Conservation (phyloP, 2,113 vertebrate genomes). For the Colius striatus region DNA sequence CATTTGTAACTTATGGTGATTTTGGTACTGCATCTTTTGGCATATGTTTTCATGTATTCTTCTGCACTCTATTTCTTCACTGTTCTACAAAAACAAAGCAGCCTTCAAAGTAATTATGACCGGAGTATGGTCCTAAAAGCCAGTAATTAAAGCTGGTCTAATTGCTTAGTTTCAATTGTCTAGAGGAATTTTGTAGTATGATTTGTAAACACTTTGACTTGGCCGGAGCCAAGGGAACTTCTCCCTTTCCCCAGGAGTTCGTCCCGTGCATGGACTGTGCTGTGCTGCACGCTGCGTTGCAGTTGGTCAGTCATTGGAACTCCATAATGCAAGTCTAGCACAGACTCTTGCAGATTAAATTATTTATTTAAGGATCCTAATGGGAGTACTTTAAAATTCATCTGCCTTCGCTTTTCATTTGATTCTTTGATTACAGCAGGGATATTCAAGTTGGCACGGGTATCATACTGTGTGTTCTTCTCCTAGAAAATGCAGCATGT, state of each 20-base stretch:
- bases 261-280: background rate
- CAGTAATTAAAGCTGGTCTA: constrained; percentile 34
- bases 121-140: background rate
- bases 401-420: background rate
- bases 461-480: background rate
- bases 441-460: background rate
- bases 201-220: constrained; percentile 42
- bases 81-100: background rate
- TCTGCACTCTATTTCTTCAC: background rate
- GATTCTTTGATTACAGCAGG: background rate
- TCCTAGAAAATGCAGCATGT: background rate
- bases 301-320: background rate
- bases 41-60: background rate
- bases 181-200: background rate
- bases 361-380: background rate
- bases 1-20: background rate
- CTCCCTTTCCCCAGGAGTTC: background rate
- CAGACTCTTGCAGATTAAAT: background rate
- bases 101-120: background rate
- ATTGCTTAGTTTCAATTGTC: constrained; percentile 19
- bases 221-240: background rate
- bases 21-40: background rate
- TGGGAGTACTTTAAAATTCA: background rate
- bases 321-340: background rate
- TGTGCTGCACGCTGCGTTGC: background rate